Percentiles rank a stretch among this genome's conserved stretches.
Conservation (phyloP, 30 jellyfish, hydroid and myxozoan genomes). For the Nemopilema nomurai region DNA sequence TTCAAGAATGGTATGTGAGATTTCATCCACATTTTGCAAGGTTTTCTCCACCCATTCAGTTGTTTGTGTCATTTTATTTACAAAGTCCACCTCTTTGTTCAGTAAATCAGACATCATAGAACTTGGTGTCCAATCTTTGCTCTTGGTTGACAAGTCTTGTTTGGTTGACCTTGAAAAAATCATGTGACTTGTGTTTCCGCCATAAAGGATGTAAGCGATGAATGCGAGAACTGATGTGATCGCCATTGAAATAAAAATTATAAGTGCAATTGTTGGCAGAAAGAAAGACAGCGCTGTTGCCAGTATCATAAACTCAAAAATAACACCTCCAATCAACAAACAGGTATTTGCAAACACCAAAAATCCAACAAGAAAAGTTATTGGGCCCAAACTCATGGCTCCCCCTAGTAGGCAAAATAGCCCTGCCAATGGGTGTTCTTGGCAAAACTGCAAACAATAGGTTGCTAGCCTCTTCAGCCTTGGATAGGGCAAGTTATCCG, state of each 20-base stretch:
- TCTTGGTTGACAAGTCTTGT: background rate
- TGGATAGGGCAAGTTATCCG: background rate
- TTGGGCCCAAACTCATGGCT: slow-evolving; percentile 19
- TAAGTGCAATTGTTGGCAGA: slow-evolving; percentile 13
- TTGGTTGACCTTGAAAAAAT: background rate
- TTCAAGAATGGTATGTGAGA: background rate
- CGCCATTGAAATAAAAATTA: background rate
- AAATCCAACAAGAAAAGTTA: slow-evolving; percentile 18
- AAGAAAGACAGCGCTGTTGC: slow-evolving; percentile 14
- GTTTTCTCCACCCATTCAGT: slow-evolving; percentile 34
- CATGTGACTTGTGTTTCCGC: background rate
- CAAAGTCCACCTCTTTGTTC: slow-evolving; percentile 3
- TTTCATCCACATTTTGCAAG: background rate
- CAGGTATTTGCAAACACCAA: slow-evolving; percentile 28
- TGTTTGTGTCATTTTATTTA: slow-evolving; percentile 42
- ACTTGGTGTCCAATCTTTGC: background rate
- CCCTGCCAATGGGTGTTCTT: slow-evolving; percentile 17
- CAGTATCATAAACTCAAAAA: slow-evolving; percentile 4
- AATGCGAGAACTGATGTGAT: slow-evolving; percentile 11
- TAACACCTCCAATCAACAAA: slow-evolving; percentile 19
- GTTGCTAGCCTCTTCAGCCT: background rate
- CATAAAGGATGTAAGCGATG: background rate
- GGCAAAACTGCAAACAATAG: slow-evolving; percentile 10
- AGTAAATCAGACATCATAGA: background rate
- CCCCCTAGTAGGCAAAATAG: slow-evolving; percentile 8